Conservation (phyloP, 1,140 invertebrate genomes). For the Drosophila ogumai region DNA sequence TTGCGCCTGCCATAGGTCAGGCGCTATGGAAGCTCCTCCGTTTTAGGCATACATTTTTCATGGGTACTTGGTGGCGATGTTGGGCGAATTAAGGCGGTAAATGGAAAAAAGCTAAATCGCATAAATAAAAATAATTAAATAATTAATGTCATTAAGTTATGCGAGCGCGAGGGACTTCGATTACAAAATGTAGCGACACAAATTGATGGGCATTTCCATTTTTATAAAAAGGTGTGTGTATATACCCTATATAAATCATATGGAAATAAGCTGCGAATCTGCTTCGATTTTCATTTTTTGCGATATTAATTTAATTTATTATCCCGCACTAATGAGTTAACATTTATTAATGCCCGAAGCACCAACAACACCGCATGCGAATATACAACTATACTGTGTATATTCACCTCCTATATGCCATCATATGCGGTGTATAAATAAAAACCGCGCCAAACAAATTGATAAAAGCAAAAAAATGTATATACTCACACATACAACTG, state of each 20-base stretch:
- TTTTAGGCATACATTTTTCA: constrained; percentile 45
- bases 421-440: constrained; percentile 47
- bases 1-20: constrained; percentile 34
- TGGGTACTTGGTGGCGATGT: constrained; percentile 32
- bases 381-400: constrained; percentile 9
- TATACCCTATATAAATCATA: constrained; percentile 68
- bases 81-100: constrained; percentile 16
- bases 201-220: constrained; percentile 28
- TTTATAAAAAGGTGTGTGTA: constrained; percentile 13
- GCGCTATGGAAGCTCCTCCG: constrained; percentile 7
- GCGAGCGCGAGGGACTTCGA: constrained; percentile 46
- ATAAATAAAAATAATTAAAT: constrained; percentile 83
- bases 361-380: neutral
- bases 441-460: constrained; percentile 61
- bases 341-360: constrained; percentile 67
- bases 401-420: constrained; percentile 18
- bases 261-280: constrained; percentile 61
- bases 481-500: constrained; percentile 4
- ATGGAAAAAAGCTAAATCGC: constrained; percentile 37
- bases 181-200: constrained; percentile 35
- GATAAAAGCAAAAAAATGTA: constrained; percentile 30
- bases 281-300: constrained; percentile 55
- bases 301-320: constrained; percentile 66
- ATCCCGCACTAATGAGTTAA: constrained; percentile 68
- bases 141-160: constrained; percentile 79